Percentiles rank a stretch among this genome's conserved stretches.
These are phyloP conservation scores for Cryptus armator DNA, from an alignment of 2,888 invertebrate genomes.

Conservation along the genomic window DNA sequence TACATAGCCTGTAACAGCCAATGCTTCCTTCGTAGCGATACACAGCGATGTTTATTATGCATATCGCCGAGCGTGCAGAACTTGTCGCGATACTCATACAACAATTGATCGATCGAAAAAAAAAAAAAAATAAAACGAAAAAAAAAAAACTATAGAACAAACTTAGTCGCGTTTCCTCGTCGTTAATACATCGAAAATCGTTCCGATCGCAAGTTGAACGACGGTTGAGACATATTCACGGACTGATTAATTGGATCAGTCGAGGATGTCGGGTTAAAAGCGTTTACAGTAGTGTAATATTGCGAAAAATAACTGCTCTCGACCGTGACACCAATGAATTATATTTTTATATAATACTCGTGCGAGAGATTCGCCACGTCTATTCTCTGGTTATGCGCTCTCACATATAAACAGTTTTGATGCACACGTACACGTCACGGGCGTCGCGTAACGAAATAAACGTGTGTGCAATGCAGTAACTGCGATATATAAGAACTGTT, in stretches of 20 bases:
- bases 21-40: constrained; percentile 17
- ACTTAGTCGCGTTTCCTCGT: not conserved
- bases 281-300: constrained; percentile 65
- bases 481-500: not conserved
- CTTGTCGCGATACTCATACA: constrained; percentile 5
- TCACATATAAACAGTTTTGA: not conserved
- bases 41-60: constrained; percentile 37
- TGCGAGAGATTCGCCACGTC: constrained; percentile 64
- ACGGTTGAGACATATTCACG: not conserved
- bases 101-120: not conserved
- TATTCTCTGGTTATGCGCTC: constrained; percentile 23
- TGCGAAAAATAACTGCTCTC: constrained; percentile 73
- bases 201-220: not conserved
- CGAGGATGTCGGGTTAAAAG: constrained; percentile 46
- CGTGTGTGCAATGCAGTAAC: constrained; percentile 9
- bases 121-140: not conserved
- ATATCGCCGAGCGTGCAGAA: constrained; percentile 21
- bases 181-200: constrained; percentile 1
- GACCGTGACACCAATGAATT: constrained; percentile 80
- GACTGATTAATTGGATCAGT: constrained; percentile 60
- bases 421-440: not conserved
- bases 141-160: not conserved
- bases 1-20: constrained; percentile 46
- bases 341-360: constrained; percentile 76
- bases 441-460: not conserved